Conservation (phyloP, 2,113 vertebrate species). For the Alaudala cheleensis region DNA sequence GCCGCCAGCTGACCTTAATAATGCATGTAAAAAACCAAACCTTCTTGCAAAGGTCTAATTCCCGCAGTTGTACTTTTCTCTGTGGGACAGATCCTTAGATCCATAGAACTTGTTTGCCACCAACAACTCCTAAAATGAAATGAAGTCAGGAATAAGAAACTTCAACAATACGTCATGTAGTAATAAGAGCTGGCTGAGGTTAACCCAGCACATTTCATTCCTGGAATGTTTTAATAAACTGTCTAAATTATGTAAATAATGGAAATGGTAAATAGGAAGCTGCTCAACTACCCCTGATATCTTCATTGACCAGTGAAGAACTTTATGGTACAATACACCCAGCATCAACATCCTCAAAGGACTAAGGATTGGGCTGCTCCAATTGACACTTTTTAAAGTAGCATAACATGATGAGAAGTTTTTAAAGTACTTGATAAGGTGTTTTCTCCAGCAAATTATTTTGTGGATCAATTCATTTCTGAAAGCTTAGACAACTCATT, state of each 20-base stretch:
- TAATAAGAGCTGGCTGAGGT: background rate
- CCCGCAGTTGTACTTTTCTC: background rate
- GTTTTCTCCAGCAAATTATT: background rate
- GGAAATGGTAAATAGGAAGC: background rate
- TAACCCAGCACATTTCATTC: background rate
- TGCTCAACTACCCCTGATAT: background rate
- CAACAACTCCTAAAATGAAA: background rate
- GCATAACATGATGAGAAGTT: background rate
- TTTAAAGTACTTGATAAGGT: background rate
- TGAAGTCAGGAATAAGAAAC: background rate
- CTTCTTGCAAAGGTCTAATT: background rate
- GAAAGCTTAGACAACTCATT: background rate
- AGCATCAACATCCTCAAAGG: background rate
- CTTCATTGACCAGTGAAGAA: background rate
- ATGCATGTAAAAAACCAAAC: background rate
- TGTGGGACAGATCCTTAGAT: background rate
- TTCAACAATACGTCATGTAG: background rate
- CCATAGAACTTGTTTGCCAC: background rate
- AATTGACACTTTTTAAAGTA: background rate
- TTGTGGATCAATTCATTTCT: background rate
- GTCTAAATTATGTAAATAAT: background rate
- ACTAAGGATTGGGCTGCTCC: background rate
- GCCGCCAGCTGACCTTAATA: background rate
- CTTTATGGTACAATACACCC: background rate
- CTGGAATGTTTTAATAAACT: background rate